A percentile compares a stretch with the other conserved stretches of the same genome.
phyloP scores from a whole-genome alignment of 2,888 invertebrate species.

The Unio pictorum region DNA sequence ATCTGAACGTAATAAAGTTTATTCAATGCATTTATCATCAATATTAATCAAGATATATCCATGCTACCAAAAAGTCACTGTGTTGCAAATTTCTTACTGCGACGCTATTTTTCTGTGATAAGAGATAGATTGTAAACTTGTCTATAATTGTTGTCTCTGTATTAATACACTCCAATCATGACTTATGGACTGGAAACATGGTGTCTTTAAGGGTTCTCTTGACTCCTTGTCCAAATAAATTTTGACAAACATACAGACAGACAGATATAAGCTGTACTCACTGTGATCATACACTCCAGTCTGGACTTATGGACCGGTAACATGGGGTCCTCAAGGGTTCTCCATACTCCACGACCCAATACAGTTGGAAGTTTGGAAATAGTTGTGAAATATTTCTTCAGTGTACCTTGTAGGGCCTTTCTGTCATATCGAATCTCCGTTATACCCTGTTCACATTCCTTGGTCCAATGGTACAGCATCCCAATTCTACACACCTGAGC shows the following conservation, averaged over 20 bases:
- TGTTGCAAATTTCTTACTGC: too few species aligned
- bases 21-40: too few species aligned
- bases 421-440: slow-evolving; percentile 68
- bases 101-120: too few species aligned
- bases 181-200: slow-evolving; percentile 63
- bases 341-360: slow-evolving; percentile 59
- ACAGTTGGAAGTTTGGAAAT: slow-evolving; percentile 60
- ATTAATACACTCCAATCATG: slow-evolving; percentile 68
- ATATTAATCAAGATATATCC: too few species aligned
- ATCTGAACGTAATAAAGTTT: too few species aligned
- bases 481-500: slow-evolving; percentile 70
- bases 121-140: too few species aligned
- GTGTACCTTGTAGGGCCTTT: slow-evolving; percentile 63
- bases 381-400: slow-evolving; percentile 62
- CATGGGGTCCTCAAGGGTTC: slow-evolving; percentile 63
- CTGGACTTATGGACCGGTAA: slow-evolving; percentile 64
- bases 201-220: slow-evolving; percentile 65
- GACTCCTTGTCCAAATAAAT: slow-evolving; percentile 51
- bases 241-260: not conserved
- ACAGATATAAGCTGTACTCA: slow-evolving; percentile 35
- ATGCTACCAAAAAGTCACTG: too few species aligned
- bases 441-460: slow-evolving; percentile 68
- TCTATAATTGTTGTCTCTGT: slow-evolving; percentile 53
- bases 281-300: slow-evolving; percentile 68
- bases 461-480: slow-evolving; percentile 69